Evolutionary conservation across 2,797 vertebrate genomes (phyloP), one percentile per base, ranked within the genome.

Genomic region (Helostoma temminkii): DNA sequence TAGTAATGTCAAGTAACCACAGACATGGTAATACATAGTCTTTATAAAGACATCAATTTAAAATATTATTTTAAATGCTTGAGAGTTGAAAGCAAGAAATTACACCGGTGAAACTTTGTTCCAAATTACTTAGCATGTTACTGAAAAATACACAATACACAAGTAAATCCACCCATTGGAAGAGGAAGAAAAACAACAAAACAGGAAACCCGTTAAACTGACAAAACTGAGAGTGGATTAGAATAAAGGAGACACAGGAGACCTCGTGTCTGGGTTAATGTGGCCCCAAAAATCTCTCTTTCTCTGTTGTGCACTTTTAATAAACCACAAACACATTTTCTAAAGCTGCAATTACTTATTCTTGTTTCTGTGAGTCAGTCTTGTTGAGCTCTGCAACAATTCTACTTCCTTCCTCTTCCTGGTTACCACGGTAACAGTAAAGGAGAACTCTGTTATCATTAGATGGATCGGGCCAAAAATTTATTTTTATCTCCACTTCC

Each of bases 401-500:
- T 85, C 65, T 69, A 87, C 82, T 90, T 89, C 82, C 84, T 88
- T 83, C 83, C 84, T 84, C 83, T 88, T 60, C 70, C 9, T 4
- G 10, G 87, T 92, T 76, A 55, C 89, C 83, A 83, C 84, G 82
- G 91, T 74, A 89, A 89, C 90, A 82, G 81, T 42, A 82, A 83
- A 83, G 74, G 61, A 90, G 79, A 87, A 88, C 80, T 85, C 72
- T 57, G 47, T 78, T 83, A 82, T 85, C 75, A 70, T 84, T 75
- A 61, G 63, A 83, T 74, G 69, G 85, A 91, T 87, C 45, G 19
- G 80, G 56, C 81, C 25, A 21, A 84, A 89, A 77, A 82, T 62
- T 45, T 92, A 86, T 91, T 91, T 90, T 90, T 91, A 91, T 91
- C 89, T 83, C 69, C 76, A 86, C 90, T 86, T 91, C 87, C 88